Evolutionary conservation across 2,113 vertebrate genomes (phyloP), one percentile per base, ranked within the genome.

Genomic region (Myocastor coypus): DNA sequence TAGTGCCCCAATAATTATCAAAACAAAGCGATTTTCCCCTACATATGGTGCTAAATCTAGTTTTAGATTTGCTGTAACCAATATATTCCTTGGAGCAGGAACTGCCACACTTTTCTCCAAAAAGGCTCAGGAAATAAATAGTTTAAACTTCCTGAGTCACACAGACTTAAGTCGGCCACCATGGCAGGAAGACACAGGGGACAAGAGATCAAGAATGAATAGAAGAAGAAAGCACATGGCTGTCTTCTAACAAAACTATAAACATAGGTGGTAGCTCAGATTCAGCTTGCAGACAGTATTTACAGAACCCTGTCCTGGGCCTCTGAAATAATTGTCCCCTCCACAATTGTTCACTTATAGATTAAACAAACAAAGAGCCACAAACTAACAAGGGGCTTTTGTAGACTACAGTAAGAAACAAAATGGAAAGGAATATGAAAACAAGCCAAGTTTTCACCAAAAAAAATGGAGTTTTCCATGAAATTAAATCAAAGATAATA

Each of bases 381-480:
- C 40, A 20, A 89, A 12, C 34, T 32, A 89, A 13, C 24, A 78
- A 34, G 46, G 57, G 52, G 26, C 28, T 66, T 57, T 69, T 22
- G 17, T 9, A 86, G 80, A 89, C n/a, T 40, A 83, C 4, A 19
- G 68, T 59, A 78, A 86, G 20, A 61, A 40, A 73, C 42, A 89
- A 40, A 40, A 16, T 5, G 50, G 66, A 69, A 89, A 77, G 14
- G 7, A 28, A 46, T 55, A 6, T 87, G 55, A 91, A 94, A 92
- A 19, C 24, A 57, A 50, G 19, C 32, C 12, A 89, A 34, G 19
- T 30, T 30, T 37, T 57, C 71, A 19, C 57, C n/a, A n/a, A 91
- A 57, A 83, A 97, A 94, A 92, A 64, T 19, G 57, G 64, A 26
- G 22, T 81, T 91, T 91, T 91, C 30, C n/a, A 66, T 89, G 34